Evolutionary conservation across 2,797 vertebrate genomes (phyloP), one percentile per base, ranked within the genome.

Genomic region (Takifugu rubripes): DNA sequence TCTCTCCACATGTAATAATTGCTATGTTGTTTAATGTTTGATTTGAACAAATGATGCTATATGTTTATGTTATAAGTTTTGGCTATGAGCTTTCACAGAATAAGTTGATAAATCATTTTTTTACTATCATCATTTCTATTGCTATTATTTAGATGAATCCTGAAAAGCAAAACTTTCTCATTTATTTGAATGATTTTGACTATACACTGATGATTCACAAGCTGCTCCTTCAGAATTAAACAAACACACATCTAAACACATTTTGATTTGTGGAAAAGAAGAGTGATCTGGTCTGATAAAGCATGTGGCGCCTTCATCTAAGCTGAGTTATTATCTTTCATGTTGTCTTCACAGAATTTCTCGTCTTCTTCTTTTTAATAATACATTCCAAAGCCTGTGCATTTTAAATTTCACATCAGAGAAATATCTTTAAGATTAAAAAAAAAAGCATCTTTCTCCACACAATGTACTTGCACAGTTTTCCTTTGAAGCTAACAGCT

Each of bases 401-500:
- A 54, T 82, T 66, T 76, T 74, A 77, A 83, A 74, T 55, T 54
- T 17, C 66, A 68, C 52, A 70, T 83, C 71, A 64, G 40, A 66
- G 57, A 12, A 2, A 48, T 46, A 69, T 79, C 69, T 70, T 71
- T 49, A 75, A 51, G 82, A 74, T 49, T 21, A 21, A 21, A 21
- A 21, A 21, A 17, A 17, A 21, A 21, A 21, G 21, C 33, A 52
- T 82, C 71, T 84, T 77, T 74, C 68, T 64, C 64, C 55, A 63
- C 55, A 69, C 55, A 47, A 55, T 57, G 78, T 71, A 50, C 71
- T 61, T 8, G 4, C 66, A 26, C 52, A 57, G 44, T 16, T n/a
- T 53, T 67, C 52, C 78, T 83, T 87, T 85, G 76, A 82, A 70
- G 76, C 74, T 69, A 49, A 77, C 69, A 70, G 50, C 51, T 50